Evolutionary conservation across 2,113 vertebrate genomes (phyloP).

Genomic region (Myrmophylax atrothorax): DNA sequence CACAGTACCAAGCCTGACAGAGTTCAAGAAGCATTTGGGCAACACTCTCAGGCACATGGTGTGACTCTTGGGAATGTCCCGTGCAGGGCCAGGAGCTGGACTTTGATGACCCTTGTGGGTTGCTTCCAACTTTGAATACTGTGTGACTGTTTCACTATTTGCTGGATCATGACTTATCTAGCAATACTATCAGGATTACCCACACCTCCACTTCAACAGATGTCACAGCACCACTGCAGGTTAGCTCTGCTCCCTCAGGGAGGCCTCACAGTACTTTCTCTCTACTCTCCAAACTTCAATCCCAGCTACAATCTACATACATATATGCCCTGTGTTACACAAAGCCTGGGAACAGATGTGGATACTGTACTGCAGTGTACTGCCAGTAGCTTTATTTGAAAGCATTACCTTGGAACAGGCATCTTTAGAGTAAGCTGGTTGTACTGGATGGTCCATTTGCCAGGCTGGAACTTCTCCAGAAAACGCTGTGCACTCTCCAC

Average conservation of each 20-base stretch:
- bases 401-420: slow-evolving; percentile 90
- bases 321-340: rapidly evolving
- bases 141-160: background rate
- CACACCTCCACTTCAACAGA: background rate
- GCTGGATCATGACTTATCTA: background rate
- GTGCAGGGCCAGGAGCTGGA: background rate
- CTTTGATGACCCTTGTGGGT: background rate
- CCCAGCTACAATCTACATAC: background rate
- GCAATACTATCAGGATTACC: background rate
- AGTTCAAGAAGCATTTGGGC: background rate
- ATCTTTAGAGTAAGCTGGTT: slow-evolving; percentile 80
- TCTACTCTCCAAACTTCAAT: background rate
- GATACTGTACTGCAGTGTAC: background rate
- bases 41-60: background rate
- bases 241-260: background rate
- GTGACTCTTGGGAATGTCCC: background rate
- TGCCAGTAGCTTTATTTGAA: background rate
- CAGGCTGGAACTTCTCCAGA: slow-evolving; percentile 81
- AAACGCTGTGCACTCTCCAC: slow-evolving; percentile 90
- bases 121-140: background rate
- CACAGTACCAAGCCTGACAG: background rate
- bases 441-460: slow-evolving; percentile 89
- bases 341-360: background rate
- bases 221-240: background rate
- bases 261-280: background rate